Evolutionary conservation across 2,113 vertebrate genomes (phyloP), one percentile per base, ranked within the genome.

Genomic region (Chionomys nivalis): DNA sequence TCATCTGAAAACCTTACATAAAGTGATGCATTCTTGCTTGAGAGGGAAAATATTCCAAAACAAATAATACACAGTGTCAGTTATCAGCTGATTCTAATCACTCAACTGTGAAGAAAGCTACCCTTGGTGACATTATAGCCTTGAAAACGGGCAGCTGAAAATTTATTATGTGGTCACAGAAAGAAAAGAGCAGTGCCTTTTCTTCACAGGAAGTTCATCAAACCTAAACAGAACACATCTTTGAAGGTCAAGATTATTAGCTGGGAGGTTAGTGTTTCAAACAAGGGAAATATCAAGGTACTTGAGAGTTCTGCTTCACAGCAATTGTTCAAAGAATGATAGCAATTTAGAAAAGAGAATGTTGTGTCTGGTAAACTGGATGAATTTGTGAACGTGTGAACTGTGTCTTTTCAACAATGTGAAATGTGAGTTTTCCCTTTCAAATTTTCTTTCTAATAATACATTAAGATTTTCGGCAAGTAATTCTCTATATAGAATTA

Each of bases 41-140:
- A 96, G 82, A 94, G 96, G 92, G 55, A 68, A 92, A 97, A 97
- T 90, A 97, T 94, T 97, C 96, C 97, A 97, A 92, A 91, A 91
- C 96, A 97, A 97, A 93, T 96, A 96, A 83, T 83, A 96, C n/a
- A 95, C 89, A 98, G 93, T 91, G 95, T 97, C 96, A 96, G 96
- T 98, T 97, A 98, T 97, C 79, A 94, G 75, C 94, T 98, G 95
- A 98, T 98, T 98, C 97, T 95, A 97, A 98, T 97, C 77, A 97
- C 95, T 98, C 66, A 0, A 23, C 88, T 93, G 66, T 85, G 79
- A 96, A 98, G 96, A 96, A 81, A 97, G 91, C 65, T 91, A 98
- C 66, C 96, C 7, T 89, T 93, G 93, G 94, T 96, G 97, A 68
- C 42, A 81, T 66, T 96, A 58, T 63, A 93, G 58, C 90, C 97